Evolutionary conservation across 2,797 vertebrate species (phyloP).

Genomic region (Chaetophractus vellerosus): DNA sequence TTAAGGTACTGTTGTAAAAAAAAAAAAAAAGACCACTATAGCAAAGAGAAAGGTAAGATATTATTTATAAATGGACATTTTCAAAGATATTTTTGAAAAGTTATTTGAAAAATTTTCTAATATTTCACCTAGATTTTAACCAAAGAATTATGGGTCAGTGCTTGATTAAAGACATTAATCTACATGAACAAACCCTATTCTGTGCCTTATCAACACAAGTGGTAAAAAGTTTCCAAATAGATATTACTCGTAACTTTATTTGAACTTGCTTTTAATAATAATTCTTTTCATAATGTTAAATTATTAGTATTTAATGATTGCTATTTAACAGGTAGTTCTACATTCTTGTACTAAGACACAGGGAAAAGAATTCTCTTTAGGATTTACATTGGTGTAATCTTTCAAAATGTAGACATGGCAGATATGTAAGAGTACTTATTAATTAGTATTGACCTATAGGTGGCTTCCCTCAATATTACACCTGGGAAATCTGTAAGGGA

Average conservation of each 20-base stretch:
- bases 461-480: background rate
- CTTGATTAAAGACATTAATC: background rate
- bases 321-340: background rate
- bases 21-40: background rate
- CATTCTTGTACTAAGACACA: background rate
- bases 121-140: constrained; percentile 9
- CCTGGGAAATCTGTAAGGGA: background rate
- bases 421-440: background rate
- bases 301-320: background rate
- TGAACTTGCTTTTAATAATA: background rate
- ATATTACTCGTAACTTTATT: background rate
- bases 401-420: background rate
- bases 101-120: constrained; percentile 9
- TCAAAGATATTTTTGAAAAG: background rate
- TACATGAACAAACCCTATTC: background rate
- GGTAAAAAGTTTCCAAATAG: background rate
- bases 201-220: background rate
- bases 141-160: background rate
- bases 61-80: constrained; percentile 14
- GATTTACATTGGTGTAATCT: background rate
- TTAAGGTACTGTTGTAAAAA: constrained; percentile 53
- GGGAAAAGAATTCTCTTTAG: constrained; percentile 23
- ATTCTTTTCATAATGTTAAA: background rate
- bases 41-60: constrained; percentile 23
- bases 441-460: background rate